phyloP scores from a whole-genome alignment of 2,888 invertebrate species.

The Brenthis hecate region DNA sequence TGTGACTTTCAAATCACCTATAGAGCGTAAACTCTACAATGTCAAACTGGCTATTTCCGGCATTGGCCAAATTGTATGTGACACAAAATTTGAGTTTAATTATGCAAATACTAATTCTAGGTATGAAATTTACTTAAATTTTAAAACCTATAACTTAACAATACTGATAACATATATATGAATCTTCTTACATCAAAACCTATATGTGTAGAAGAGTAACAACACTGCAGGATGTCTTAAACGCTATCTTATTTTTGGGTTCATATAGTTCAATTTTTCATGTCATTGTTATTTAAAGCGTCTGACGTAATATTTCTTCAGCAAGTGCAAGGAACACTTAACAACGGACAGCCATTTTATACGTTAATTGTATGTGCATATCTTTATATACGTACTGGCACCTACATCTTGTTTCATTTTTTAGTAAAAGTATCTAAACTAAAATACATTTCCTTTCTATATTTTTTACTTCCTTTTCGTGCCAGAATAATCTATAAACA shows the following conservation, averaged over 20 bases:
- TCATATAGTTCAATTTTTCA: conserved; percentile 24
- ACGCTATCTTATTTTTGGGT: neutral
- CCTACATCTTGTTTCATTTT: too few species aligned
- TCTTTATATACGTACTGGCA: conserved; percentile 19
- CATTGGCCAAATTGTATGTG: conserved; percentile 31
- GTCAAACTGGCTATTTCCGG: conserved; percentile 28
- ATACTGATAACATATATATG: too few species aligned
- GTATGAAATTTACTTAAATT: neutral
- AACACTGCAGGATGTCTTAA: neutral
- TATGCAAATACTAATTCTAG: neutral
- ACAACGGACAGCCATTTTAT: conserved; percentile 51
- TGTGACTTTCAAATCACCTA: neutral
- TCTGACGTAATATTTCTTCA: conserved; percentile 44
- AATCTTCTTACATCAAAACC: conserved; percentile 11
- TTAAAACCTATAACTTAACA: too few species aligned
- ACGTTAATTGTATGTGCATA: conserved; percentile 51
- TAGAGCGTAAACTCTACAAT: conserved; percentile 25
- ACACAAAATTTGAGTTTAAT: conserved; percentile 16
- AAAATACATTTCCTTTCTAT: too few species aligned
- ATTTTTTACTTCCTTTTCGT: too few species aligned
- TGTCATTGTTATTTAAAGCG: conserved; percentile 29
- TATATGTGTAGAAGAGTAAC: conserved; percentile 1
- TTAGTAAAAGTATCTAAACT: too few species aligned
- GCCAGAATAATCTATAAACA: too few species aligned
- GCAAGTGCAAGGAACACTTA: conserved; percentile 44